Base-by-base conservation (phyloP, 2,113 vertebrate species). In the Odontesthes bonariensis region DNA sequence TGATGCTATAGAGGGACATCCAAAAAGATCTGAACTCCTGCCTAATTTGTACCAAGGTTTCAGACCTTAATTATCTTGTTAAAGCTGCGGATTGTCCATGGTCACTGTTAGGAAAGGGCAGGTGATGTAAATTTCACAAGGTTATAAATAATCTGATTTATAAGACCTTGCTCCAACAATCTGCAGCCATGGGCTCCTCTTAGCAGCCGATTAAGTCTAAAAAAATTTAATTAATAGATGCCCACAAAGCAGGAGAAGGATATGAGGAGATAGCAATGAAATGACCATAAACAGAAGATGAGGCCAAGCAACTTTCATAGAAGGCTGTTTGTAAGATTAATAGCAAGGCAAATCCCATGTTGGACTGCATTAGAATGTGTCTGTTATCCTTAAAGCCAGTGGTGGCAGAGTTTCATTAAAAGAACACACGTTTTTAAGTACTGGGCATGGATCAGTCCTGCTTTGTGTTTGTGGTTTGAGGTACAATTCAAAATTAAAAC, bases 81-180 rank as follows among this genome's bases (percentile, higher is more conserved):
- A 61, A 35, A 51, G 27, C 27, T 8, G 22, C 2, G 8, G 27
- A 8, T 13, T 27, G 27, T 49, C 47, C 5, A 7, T 17, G 1
- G 22, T 32, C 23, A 47, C 46, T 63, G 23, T 31, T 49, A 9
- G 31, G 47, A 65, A 65, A 65, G 63, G 63, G 17, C 62, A 62
- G 42, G 16, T 31, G 14, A 63, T 63, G 61, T 23, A 49, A 63
- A 49, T 63, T 47, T 47, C 17, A 31, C 22, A 51, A 27, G 6
- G 32, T 32, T 51, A 51, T 49, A 33, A 64, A 64, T 51, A 33
- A 17, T n/a, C 2, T 16, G 40, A 44, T 8, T 61, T 3, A 3
- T 14, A 11, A 20, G 32, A 64, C 11, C 8, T 12, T 10, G 12
- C 42, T 38, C 46, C 17, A 35, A 20, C 61, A 64, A 31, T 51